Base-by-base conservation (phyloP, 2,888 invertebrate genomes). In the Noctua comes region DNA sequence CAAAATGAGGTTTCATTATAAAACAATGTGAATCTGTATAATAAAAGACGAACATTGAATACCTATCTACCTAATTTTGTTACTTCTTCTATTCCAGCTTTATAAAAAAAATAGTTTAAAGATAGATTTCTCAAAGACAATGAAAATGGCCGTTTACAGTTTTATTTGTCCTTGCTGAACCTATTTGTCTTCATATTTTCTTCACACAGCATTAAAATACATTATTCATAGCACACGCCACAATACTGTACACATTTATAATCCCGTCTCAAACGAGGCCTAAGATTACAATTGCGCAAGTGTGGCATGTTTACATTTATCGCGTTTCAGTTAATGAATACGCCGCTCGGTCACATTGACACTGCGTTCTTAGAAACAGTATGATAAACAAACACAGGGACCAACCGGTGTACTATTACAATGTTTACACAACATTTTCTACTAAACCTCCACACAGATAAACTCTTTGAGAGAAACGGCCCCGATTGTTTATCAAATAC, bases 261-360 rank as follows among this genome's bases (percentile, higher is more conserved):
- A 85, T 80, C 73, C 76, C 21, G 64, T 68, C 65, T 77, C 69
- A 80, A 82, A 84, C 80, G 76, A 84, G 68, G 51, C 68, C 71
- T 72, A 77, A 76, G 77, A 82, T 84, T 80, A 77, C 73, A 65
- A 83, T 88, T 86, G 76, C 76, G 82, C 84, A 80, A 81, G 78
- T 86, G 83, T 81, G 76, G 80, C 73, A 78, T 92, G 89, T 91
- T 91, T 90, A 92, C 89, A 90, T 84, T 89, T 91, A 91, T 92
- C 91, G 83, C 73, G 83, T 91, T 89, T 90, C 91, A 90, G 88
- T 88, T 89, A 89, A 91, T 89, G 88, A 89, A 87, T 86, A 86
- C 69, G 79, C 82, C 81, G 87, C 74, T 68, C 82, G 85, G 88
- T 86, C 87, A 87, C 88, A 90, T 89, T 88, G 83, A 86, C 89